Evolutionary conservation across 2,113 vertebrate genomes (phyloP).

Genomic region (Turdus rufiventris): DNA sequence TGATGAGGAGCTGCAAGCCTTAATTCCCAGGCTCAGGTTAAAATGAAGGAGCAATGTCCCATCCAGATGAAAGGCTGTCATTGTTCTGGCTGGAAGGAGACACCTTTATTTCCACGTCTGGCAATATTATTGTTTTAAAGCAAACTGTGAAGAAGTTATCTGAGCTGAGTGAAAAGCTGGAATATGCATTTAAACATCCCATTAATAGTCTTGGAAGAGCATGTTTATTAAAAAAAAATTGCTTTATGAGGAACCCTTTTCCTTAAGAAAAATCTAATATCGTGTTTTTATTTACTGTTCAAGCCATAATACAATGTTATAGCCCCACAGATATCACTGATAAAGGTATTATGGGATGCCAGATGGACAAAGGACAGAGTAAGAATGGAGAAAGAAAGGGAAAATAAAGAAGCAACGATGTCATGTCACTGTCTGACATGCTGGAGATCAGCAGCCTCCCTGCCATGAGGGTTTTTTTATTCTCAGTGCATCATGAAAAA

Average conservation of each 20-base stretch:
- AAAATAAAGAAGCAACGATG: background rate
- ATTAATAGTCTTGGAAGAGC: background rate
- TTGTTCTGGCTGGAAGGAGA: conserved; percentile 42
- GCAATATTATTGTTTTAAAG: conserved; percentile 43
- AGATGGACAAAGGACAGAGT: background rate
- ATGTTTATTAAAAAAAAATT: background rate
- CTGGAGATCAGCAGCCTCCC: background rate
- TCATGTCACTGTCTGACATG: background rate
- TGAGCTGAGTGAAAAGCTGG: conserved; percentile 4
- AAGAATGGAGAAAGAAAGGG: background rate
- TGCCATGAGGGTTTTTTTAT: background rate
- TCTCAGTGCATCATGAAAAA: background rate
- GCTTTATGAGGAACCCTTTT: background rate
- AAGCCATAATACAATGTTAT: background rate
- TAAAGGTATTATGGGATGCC: background rate
- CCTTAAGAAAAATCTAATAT: background rate
- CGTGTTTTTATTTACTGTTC: background rate
- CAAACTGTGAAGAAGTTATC: conserved; percentile 40
- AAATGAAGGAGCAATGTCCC: background rate
- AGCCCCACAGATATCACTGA: background rate
- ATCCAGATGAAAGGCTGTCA: conserved; percentile 30
- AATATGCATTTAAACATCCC: conserved; percentile 5
- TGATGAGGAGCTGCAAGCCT: conserved; percentile 18
- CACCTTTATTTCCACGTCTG: background rate
- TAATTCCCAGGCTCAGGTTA: conserved; percentile 19